phyloP scores from a whole-genome alignment of 2,888 invertebrate species.

The Dryococelus australis region DNA sequence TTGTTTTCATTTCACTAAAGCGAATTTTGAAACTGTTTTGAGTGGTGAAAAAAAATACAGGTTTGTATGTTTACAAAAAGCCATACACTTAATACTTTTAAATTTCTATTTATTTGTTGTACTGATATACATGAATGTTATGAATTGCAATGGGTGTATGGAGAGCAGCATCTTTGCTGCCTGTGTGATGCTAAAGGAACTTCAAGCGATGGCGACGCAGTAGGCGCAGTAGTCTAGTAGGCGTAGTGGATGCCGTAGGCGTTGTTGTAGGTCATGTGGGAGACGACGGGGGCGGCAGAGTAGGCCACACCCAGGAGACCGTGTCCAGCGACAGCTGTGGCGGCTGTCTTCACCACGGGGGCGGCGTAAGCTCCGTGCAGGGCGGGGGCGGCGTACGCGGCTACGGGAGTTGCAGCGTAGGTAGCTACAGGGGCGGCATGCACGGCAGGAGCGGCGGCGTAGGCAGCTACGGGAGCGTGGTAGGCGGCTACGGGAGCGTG shows the following conservation, averaged over 20 bases:
- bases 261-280: constrained; percentile 68
- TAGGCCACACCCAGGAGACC: constrained; percentile 66
- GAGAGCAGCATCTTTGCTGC: not conserved
- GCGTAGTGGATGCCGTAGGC: constrained; percentile 65
- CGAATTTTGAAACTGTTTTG: too few relatives aligned
- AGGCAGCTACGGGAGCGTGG: too few relatives aligned
- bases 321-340: constrained; percentile 39
- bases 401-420: too few relatives aligned
- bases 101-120: too few relatives aligned
- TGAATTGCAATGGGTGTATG: not conserved
- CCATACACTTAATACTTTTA: too few relatives aligned
- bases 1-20: too few relatives aligned
- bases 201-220: not conserved
- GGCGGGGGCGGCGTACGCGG: constrained; percentile 39
- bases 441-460: constrained; percentile 37
- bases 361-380: constrained; percentile 41
- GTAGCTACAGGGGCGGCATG: constrained; percentile 41
- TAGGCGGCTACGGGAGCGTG: not conserved
- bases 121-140: not conserved
- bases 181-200: not conserved
- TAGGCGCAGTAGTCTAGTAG: constrained; percentile 59
- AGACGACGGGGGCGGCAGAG: constrained; percentile 67
- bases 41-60: too few relatives aligned
- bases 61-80: too few relatives aligned
- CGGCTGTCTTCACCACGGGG: constrained; percentile 38